Conservation (phyloP, 2,888 invertebrate genomes). For the Hartigia nigra region DNA sequence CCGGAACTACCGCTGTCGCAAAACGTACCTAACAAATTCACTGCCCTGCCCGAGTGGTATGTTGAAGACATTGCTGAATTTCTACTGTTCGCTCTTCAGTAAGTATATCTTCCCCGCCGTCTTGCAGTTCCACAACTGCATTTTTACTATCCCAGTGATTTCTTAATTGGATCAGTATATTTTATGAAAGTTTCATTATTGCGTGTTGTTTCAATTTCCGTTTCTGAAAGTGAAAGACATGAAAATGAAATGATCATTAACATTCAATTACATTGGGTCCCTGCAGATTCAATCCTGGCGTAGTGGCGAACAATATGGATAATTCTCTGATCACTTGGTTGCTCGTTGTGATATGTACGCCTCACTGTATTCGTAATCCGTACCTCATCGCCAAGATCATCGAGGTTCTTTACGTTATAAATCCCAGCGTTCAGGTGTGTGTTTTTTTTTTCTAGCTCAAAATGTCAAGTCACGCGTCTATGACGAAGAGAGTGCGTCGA, state of each 20-base stretch:
- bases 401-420: slow-evolving; percentile 86
- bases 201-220: neutral
- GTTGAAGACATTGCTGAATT: slow-evolving; percentile 98
- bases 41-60: slow-evolving; percentile 96
- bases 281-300: slow-evolving; percentile 78
- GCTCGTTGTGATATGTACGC: slow-evolving; percentile 88
- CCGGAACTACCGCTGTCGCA: slow-evolving; percentile 71
- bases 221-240: slow-evolving; percentile 1
- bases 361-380: slow-evolving; percentile 93
- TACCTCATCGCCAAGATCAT: slow-evolving; percentile 97
- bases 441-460: neutral
- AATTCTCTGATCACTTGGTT: slow-evolving; percentile 89
- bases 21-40: slow-evolving; percentile 80
- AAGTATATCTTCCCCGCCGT: slow-evolving; percentile 67
- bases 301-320: slow-evolving; percentile 82
- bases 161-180: neutral
- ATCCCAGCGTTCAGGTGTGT: slow-evolving; percentile 72
- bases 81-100: slow-evolving; percentile 92
- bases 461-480: neutral
- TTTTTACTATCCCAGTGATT: neutral
- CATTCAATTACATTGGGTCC: neutral
- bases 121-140: neutral
- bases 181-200: neutral
- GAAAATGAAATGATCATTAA: slow-evolving; percentile 2
- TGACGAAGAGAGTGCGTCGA: neutral